These are phyloP conservation scores for Scaptomyza flava DNA, from an alignment of 2,888 invertebrate genomes.

Conservation along the genomic window DNA sequence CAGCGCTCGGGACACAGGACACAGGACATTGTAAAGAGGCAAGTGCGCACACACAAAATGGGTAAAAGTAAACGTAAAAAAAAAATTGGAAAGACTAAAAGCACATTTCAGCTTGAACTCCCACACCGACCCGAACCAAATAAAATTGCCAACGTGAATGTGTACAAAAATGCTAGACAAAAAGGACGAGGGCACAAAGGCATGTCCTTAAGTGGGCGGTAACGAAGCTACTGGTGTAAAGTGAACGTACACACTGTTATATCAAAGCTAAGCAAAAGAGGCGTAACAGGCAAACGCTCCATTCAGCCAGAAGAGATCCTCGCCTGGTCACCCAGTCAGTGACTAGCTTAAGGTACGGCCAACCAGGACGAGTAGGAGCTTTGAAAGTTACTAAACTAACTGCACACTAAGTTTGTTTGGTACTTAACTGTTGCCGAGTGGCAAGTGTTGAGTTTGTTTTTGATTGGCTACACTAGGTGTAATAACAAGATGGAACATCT, in stretches of 20 bases:
- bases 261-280: constrained; percentile 78
- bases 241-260: constrained; percentile 78
- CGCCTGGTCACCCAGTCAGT: constrained; percentile 10
- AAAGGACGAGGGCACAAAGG: constrained; percentile 1
- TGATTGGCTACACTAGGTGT: constrained; percentile 11
- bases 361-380: constrained; percentile 17
- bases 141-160: constrained; percentile 77
- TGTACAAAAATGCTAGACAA: constrained; percentile 62
- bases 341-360: constrained; percentile 49
- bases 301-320: constrained; percentile 3
- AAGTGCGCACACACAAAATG: constrained; percentile 42
- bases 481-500: constrained; percentile 12
- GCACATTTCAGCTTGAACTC: constrained; percentile 78
- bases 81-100: constrained; percentile 49
- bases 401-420: constrained; percentile 44
- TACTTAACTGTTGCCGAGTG: constrained; percentile 45
- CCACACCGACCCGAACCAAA: constrained; percentile 69
- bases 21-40: constrained; percentile 39
- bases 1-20: constrained; percentile 39
- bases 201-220: constrained; percentile 14
- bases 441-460: constrained; percentile 31
- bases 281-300: constrained; percentile 60
- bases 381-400: constrained; percentile 33
- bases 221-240: constrained; percentile 51
- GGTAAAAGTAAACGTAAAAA: constrained; percentile 60